phyloP scores from a whole-genome alignment of 1,140 invertebrate species.

The Pachypeltis micranthus region DNA sequence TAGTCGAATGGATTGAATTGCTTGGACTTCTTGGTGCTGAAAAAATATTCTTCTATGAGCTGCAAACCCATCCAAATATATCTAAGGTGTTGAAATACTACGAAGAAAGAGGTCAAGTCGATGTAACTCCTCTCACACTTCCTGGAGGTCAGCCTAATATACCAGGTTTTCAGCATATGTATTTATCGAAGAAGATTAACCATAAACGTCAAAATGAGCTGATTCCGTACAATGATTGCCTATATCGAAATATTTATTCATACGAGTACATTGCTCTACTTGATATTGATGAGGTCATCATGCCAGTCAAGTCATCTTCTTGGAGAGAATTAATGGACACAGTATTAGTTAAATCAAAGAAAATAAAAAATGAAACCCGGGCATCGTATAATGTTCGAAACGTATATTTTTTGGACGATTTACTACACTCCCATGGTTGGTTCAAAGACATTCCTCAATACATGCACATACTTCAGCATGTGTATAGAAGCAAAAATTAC shows the following conservation, averaged over 20 bases:
- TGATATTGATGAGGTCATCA: constrained; percentile 90
- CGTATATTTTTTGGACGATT: constrained; percentile 88
- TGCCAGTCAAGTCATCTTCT: constrained; percentile 62
- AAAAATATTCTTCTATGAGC: constrained; percentile 84
- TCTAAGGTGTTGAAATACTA: constrained; percentile 78
- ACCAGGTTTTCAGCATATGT: constrained; percentile 75
- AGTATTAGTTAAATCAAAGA: constrained; percentile 54
- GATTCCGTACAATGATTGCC: constrained; percentile 92
- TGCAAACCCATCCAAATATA: constrained; percentile 81
- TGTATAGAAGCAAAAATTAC: constrained; percentile 79
- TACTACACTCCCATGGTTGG: constrained; percentile 66
- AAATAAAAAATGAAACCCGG: constrained; percentile 57
- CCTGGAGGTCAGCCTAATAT: constrained; percentile 85
- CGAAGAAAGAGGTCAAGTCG: constrained; percentile 56
- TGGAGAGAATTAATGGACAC: constrained; percentile 70
- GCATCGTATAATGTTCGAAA: constrained; percentile 84
- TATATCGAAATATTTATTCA: constrained; percentile 83
- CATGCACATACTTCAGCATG: constrained; percentile 89
- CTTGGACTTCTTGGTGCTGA: constrained; percentile 75
- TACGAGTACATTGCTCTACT: constrained; percentile 83
- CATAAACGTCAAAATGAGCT: constrained; percentile 89
- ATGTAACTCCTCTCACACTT: constrained; percentile 74
- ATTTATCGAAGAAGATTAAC: constrained; percentile 76
- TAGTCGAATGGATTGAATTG: constrained; percentile 92
- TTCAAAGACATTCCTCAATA: constrained; percentile 75